Evolutionary conservation across 1,140 invertebrate species (phyloP).

Genomic region (Lethocerus indicus): DNA sequence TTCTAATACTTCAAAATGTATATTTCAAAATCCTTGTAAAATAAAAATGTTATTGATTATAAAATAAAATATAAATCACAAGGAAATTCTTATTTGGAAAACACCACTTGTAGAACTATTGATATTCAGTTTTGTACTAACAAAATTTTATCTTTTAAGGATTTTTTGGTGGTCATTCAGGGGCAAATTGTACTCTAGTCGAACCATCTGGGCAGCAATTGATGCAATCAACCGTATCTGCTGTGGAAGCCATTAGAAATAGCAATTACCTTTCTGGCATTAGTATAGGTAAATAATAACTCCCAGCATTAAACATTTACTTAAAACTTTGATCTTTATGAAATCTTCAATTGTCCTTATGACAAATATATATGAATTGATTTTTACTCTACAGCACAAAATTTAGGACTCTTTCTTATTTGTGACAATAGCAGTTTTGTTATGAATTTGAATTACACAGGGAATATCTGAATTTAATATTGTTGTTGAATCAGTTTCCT

Average conservation of each 20-base stretch:
- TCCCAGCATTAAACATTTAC: not conserved
- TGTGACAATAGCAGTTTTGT: not conserved
- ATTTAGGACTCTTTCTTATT: not conserved
- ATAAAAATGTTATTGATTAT: too few species aligned
- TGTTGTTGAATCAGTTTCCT: too few species aligned
- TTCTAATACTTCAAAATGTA: too few species aligned
- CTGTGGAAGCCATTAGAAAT: slow-evolving; percentile 26
- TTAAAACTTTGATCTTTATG: slow-evolving; percentile 1
- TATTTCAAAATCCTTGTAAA: too few species aligned
- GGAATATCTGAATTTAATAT: too few species aligned
- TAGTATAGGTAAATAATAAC: slow-evolving; percentile 23
- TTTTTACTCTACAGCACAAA: too few species aligned
- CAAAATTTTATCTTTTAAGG: slow-evolving; percentile 22
- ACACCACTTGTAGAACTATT: too few species aligned
- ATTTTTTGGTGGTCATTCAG: slow-evolving; percentile 26
- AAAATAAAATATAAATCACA: too few species aligned
- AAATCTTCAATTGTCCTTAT: not conserved
- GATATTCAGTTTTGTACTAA: too few species aligned
- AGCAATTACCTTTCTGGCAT: slow-evolving; percentile 25
- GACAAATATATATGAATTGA: not conserved
- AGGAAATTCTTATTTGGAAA: too few species aligned
- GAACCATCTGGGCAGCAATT: slow-evolving; percentile 24
- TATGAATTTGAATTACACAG: not conserved
- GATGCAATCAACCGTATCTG: slow-evolving; percentile 23
- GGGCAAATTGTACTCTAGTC: slow-evolving; percentile 26